Percentiles rank a stretch among this genome's conserved stretches.
Evolutionary conservation across 2,113 vertebrate genomes (phyloP).

Genomic region (Ploceus nigricollis): DNA sequence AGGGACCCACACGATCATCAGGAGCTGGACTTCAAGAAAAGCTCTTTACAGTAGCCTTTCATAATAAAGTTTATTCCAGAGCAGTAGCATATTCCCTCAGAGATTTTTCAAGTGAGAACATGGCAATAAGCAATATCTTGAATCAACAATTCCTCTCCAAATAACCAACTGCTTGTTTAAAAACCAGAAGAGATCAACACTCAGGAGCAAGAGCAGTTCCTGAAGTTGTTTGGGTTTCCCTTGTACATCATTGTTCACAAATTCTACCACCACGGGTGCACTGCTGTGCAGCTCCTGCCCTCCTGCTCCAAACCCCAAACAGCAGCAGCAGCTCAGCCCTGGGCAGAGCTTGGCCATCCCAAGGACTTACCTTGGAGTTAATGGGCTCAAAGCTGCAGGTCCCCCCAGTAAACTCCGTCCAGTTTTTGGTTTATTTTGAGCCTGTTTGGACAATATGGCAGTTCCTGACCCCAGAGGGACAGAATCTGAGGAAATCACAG

Average conservation of each 20-base stretch:
- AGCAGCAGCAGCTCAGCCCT: neutral
- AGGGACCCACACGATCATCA: neutral
- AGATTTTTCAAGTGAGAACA: neutral
- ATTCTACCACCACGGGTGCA: accelerated
- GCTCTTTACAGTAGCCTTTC: neutral
- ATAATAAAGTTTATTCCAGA: neutral
- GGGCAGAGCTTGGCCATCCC: accelerated
- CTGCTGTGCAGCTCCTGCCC: neutral
- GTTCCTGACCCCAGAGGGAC: slow-evolving; percentile 85
- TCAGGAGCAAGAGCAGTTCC: neutral
- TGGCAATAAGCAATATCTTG: neutral
- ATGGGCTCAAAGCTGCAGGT: slow-evolving; percentile 87
- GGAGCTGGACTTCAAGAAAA: neutral
- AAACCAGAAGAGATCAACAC: neutral
- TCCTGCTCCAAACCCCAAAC: neutral
- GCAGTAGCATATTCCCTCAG: neutral
- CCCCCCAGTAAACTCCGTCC: slow-evolving; percentile 92
- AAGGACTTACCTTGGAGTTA: slow-evolving; percentile 87
- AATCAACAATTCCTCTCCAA: neutral
- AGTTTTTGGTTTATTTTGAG: slow-evolving; percentile 95
- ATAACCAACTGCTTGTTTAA: neutral
- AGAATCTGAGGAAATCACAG: slow-evolving; percentile 91
- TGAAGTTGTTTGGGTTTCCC: neutral
- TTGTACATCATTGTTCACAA: neutral
- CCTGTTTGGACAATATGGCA: slow-evolving; percentile 88